A percentile compares a stretch with the other conserved stretches of the same genome.
phyloP scores from a whole-genome alignment of 92 coral and sea anemone genomes.

The Micromussa lordhowensis region DNA sequence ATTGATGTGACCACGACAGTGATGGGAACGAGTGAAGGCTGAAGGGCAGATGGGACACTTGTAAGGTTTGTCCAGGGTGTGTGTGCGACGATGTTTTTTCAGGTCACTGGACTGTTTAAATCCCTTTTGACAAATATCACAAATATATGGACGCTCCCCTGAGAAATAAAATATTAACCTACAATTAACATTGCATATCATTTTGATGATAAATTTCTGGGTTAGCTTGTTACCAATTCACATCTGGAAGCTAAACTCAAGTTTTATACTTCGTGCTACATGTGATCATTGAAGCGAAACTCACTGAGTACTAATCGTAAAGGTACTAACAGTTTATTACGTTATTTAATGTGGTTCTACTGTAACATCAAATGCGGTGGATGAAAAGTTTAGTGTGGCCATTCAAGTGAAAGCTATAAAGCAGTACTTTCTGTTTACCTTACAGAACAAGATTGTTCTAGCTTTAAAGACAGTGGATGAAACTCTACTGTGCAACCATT shows the following conservation, averaged over 20 bases:
- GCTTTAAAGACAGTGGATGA: too few relatives aligned
- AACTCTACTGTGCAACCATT: too few relatives aligned
- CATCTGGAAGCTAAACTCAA: not conserved
- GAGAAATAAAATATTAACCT: constrained; percentile 7
- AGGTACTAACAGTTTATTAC: not conserved
- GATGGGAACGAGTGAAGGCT: constrained; percentile 95
- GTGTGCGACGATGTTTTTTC: constrained; percentile 95
- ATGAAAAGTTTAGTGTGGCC: not conserved
- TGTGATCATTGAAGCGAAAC: not conserved
- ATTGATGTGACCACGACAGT: constrained; percentile 87
- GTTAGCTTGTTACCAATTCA: not conserved
- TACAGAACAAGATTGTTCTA: too few relatives aligned
- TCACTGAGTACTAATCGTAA: not conserved
- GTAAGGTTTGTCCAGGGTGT: constrained; percentile 90
- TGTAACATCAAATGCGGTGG: not conserved
- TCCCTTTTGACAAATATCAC: constrained; percentile 92
- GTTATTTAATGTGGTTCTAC: too few relatives aligned
- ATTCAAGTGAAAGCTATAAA: not conserved
- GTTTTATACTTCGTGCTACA: not conserved
- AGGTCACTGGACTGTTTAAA: constrained; percentile 98
- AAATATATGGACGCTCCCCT: constrained; percentile 98
- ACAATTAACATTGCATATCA: not conserved
- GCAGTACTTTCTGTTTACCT: not conserved
- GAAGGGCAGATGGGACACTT: constrained; percentile 92
- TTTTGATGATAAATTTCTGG: not conserved